Percentiles rank a stretch among this genome's conserved stretches.
Evolutionary conservation across 37 sponge, comb jelly and placozoan species (phyloP).

Genomic region (Spongilla lacustris): DNA sequence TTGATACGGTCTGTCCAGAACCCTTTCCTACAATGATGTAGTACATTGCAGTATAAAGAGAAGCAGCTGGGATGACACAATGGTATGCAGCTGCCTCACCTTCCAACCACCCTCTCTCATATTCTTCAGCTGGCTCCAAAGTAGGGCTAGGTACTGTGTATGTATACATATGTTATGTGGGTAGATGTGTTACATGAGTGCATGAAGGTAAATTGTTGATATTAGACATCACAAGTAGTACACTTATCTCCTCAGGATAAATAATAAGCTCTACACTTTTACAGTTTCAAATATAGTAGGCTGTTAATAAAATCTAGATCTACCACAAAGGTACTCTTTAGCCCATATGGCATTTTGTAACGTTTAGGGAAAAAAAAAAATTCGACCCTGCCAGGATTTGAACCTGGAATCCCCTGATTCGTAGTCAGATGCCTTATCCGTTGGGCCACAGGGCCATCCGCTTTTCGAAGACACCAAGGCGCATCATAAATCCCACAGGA

Average conservation of each 20-base stretch:
- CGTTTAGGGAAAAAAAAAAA: slow-evolving; percentile 27
- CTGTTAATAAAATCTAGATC: no score
- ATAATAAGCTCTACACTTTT: no score
- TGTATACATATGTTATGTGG: no score
- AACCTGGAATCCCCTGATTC: slow-evolving; percentile 76
- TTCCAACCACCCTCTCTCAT: slow-evolving; percentile 89
- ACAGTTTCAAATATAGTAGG: no score
- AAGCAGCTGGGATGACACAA: background rate
- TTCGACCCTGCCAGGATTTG: slow-evolving; percentile 74
- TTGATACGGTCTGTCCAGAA: slow-evolving; percentile 52
- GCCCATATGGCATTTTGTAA: no score
- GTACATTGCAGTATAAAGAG: background rate
- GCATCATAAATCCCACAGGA: no score
- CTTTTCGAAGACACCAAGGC: background rate
- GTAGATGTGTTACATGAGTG: no score
- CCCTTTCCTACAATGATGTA: slow-evolving; percentile 20
- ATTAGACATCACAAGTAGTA: no score
- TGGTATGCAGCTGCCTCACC: slow-evolving; percentile 33
- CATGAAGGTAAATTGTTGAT: background rate
- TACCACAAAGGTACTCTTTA: no score
- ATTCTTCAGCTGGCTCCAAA: slow-evolving; percentile 87
- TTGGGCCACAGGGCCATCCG: slow-evolving; percentile 42
- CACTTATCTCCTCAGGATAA: no score
- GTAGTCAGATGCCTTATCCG: slow-evolving; percentile 63
- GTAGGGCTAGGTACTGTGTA: slow-evolving; percentile 69